These are phyloP conservation scores for Heliconius eleuchia DNA, from an alignment of 1,140 invertebrate genomes.

Conservation along the genomic window DNA sequence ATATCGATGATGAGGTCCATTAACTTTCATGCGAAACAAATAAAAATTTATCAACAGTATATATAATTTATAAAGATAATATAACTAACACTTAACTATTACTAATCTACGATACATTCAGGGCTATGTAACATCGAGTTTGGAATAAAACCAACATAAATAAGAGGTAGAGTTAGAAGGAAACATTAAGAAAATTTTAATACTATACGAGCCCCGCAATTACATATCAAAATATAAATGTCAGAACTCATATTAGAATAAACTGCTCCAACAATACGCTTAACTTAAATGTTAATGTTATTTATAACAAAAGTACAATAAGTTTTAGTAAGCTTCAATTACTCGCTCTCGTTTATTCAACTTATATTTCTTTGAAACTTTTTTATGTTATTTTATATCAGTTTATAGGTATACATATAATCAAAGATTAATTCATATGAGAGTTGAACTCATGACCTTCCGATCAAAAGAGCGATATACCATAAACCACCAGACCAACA, in stretches of 20 bases:
- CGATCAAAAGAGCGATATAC: neutral
- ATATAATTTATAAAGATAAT: constrained; percentile 53
- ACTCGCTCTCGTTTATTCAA: neutral
- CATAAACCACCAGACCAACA: neutral
- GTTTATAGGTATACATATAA: neutral
- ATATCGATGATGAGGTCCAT: constrained; percentile 6
- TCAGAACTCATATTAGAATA: neutral
- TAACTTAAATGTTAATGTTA: neutral
- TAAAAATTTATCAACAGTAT: constrained; percentile 18
- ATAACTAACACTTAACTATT: constrained; percentile 69
- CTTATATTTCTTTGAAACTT: neutral
- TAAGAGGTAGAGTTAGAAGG: constrained; percentile 54
- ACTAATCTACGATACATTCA: constrained; percentile 71
- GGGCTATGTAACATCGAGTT: constrained; percentile 52
- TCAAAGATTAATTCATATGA: neutral
- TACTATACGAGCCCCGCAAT: constrained; percentile 47
- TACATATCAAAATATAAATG: constrained; percentile 49
- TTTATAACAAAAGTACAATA: neutral
- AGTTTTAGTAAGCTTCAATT: neutral
- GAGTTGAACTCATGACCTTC: neutral
- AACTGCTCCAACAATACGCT: neutral
- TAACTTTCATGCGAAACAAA: constrained; percentile 33
- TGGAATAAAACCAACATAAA: constrained; percentile 57
- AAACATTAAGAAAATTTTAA: constrained; percentile 35
- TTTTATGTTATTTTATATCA: neutral